Conservation (phyloP, 2,797 vertebrate genomes). For the Xenopus petersii region DNA sequence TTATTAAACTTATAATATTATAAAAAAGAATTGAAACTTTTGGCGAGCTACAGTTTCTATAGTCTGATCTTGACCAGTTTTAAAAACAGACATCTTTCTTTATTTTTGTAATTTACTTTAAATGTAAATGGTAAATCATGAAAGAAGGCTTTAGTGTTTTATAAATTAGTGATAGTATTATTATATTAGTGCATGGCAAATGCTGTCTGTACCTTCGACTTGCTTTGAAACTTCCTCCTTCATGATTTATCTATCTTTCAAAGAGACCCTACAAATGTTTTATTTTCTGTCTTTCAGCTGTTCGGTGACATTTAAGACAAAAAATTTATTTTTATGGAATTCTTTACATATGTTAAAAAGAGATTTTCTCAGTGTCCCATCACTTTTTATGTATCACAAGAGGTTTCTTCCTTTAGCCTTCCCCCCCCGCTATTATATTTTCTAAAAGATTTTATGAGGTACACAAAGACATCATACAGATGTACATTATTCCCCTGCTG, state of each 20-base stretch:
- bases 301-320: slow-evolving; percentile 21
- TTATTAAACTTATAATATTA: too few relatives aligned
- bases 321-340: slow-evolving; percentile 25
- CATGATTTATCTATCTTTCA: background rate
- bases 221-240: background rate
- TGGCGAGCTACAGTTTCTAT: too few relatives aligned
- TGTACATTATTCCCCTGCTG: slow-evolving; percentile 17
- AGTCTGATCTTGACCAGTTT: too few relatives aligned
- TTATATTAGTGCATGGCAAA: too few relatives aligned
- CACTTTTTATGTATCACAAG: slow-evolving; percentile 37
- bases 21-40: too few relatives aligned
- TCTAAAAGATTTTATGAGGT: slow-evolving; percentile 33
- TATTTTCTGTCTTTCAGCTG: slow-evolving; percentile 28
- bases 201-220: background rate
- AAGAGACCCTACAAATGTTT: slow-evolving; percentile 11
- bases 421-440: slow-evolving; percentile 36
- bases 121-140: too few relatives aligned
- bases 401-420: slow-evolving; percentile 29
- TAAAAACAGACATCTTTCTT: too few relatives aligned
- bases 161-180: too few relatives aligned
- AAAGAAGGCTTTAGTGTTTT: too few relatives aligned
- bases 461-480: slow-evolving; percentile 24
- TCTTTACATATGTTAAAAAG: slow-evolving; percentile 33
- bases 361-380: slow-evolving; percentile 16
- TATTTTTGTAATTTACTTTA: too few relatives aligned